Conservation (phyloP, 2,113 vertebrate species). For the Gasterosteus aculeatus region DNA sequence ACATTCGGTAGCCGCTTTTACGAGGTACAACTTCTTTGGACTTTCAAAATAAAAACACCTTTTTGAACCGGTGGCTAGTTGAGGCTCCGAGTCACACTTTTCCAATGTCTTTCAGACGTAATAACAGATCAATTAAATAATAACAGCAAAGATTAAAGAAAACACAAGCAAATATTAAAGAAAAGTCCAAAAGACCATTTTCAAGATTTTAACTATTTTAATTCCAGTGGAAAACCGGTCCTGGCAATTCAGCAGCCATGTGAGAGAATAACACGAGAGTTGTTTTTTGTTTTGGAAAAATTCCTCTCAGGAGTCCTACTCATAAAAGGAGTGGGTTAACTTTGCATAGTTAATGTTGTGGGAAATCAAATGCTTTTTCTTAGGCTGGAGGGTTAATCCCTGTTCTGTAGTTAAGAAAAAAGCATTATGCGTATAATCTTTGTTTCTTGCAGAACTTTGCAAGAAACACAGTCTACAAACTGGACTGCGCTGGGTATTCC, state of each 20-base stretch:
- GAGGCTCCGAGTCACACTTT: background rate
- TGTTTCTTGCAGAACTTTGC: slow-evolving; percentile 20
- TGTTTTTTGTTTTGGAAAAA: slow-evolving; percentile 1
- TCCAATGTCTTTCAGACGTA: background rate
- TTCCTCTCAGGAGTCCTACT: background rate
- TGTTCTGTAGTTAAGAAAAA: slow-evolving; percentile 12
- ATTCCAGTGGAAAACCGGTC: background rate
- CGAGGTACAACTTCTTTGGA: background rate
- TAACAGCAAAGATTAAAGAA: no score
- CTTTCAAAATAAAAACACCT: background rate
- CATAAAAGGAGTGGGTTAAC: slow-evolving; percentile 1
- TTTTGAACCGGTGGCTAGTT: background rate
- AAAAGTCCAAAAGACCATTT: background rate
- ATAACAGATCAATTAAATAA: background rate
- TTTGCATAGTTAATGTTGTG: background rate
- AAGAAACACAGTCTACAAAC: slow-evolving; percentile 36
- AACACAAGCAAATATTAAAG: background rate
- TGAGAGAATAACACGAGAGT: background rate
- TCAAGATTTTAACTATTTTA: background rate
- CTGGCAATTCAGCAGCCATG: background rate
- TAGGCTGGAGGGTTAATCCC: background rate
- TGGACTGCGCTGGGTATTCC: slow-evolving; percentile 45
- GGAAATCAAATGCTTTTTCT: background rate
- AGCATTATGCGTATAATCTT: slow-evolving; percentile 21
- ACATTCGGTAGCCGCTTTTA: background rate